Evolutionary conservation across 2,888 invertebrate genomes (phyloP), one percentile per base, ranked within the genome.

Genomic region (Catocala fraxini): DNA sequence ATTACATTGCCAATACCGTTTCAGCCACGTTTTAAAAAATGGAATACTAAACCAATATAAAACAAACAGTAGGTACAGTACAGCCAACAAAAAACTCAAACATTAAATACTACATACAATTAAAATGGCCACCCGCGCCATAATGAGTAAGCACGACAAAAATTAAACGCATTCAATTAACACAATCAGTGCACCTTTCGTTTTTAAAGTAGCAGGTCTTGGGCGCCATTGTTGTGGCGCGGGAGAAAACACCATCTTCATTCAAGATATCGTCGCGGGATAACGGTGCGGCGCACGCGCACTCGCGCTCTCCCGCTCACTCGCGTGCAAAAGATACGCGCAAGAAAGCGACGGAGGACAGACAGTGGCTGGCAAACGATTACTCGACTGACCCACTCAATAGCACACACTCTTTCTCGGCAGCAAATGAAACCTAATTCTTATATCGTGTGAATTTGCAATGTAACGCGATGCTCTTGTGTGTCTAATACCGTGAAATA

Each of bases 371-470:
- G 83, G 89, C 89, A 88, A 90, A 86, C 88, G 85, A 91, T 92
- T 92, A 93, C 92, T 93, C 93, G 94, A 94, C 89, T 94, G 94
- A 94, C 94, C 94, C 93, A 94, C 93, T 94, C 92, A 89, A 86
- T 75, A 80, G 88, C 85, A 89, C 91, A 93, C 89, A 94, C 95
- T 95, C 95, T 95, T 95, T 95, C 95, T 95, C 92, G 90, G 88
- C 89, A 84, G 89, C 92, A 92, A 92, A 87, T 89, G 91, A 89
- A 92, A 94, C 93, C 94, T 93, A 93, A 93, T 94, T 94, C 91
- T 91, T 88, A 86, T 89, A 86, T 86, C 89, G 89, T 89, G 89
- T 89, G 89, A 90, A 91, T 90, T 90, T 83, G 87, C 88, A 88
- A 88, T 89, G 85, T 83, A 86, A 86, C 80, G 80, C 79, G 82